Evolutionary conservation across 2,888 invertebrate species (phyloP).

Genomic region (Idaea biselata): DNA sequence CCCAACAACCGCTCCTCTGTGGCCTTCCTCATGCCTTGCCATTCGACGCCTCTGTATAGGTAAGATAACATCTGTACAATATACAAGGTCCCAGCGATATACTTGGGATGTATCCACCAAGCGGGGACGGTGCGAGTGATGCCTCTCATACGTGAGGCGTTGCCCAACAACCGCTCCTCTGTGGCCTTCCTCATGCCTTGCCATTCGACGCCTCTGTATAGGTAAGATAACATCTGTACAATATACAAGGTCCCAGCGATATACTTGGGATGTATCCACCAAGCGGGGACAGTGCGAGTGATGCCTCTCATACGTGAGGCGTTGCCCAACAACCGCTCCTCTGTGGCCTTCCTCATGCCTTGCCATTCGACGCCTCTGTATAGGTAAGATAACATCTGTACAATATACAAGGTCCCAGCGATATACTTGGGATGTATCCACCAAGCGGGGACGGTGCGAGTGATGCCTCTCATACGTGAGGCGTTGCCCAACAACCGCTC

Average conservation of each 20-base stretch:
- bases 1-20: conserved; percentile 77
- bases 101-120: conserved; percentile 90
- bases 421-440: conserved; percentile 88
- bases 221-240: conserved; percentile 79
- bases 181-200: conserved; percentile 95
- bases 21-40: conserved; percentile 95
- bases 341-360: conserved; percentile 91
- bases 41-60: conserved; percentile 94
- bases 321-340: conserved; percentile 70
- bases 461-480: conserved; percentile 85
- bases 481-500: conserved; percentile 71
- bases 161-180: conserved; percentile 72
- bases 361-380: conserved; percentile 96
- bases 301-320: conserved; percentile 85
- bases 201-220: conserved; percentile 94
- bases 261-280: conserved; percentile 90
- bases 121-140: conserved; percentile 88
- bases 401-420: conserved; percentile 83
- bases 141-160: conserved; percentile 82
- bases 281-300: conserved; percentile 87
- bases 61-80: conserved; percentile 58
- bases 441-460: conserved; percentile 88
- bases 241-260: conserved; percentile 83
- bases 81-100: conserved; percentile 84
- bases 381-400: conserved; percentile 81